Conservation (phyloP, 2,113 vertebrate genomes). For the Perognathus longimembris region DNA sequence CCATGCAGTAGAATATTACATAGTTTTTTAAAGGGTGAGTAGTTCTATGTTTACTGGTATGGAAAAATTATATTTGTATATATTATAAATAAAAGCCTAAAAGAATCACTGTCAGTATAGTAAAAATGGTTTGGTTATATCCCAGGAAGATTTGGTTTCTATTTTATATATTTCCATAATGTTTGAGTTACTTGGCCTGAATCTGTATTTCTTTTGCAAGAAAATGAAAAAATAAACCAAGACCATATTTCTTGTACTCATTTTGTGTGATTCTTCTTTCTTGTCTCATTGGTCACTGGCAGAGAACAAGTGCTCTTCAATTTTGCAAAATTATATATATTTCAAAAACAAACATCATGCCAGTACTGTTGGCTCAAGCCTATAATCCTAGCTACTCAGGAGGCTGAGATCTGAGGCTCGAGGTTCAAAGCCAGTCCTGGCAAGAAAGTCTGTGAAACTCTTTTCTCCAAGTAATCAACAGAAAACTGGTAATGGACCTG, state of each 20-base stretch:
- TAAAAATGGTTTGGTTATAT: background rate
- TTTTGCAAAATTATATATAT: slow-evolving; percentile 33
- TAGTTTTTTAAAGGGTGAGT: background rate
- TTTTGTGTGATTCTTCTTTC: slow-evolving; percentile 16
- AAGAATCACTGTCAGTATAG: background rate
- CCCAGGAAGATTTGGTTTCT: slow-evolving; percentile 1
- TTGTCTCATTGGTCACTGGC: background rate
- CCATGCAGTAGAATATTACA: background rate
- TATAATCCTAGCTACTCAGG: no score
- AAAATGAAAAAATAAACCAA: slow-evolving; percentile 36
- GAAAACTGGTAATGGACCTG: no score
- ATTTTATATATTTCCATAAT: background rate
- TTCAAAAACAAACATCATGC: slow-evolving; percentile 1
- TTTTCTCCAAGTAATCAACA: no score
- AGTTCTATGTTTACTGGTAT: slow-evolving; percentile 5
- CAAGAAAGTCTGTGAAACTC: no score
- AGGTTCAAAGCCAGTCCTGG: no score
- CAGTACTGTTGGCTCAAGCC: no score
- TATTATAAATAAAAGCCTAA: slow-evolving; percentile 26
- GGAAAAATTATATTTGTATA: slow-evolving; percentile 5
- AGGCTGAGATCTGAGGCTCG: no score
- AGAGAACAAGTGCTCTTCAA: slow-evolving; percentile 1
- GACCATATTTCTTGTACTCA: background rate
- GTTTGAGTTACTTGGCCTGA: slow-evolving; percentile 28
- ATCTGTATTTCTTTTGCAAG: slow-evolving; percentile 49